phyloP scores from a whole-genome alignment of 2,888 invertebrate species.

The Crocallis elinguaria region DNA sequence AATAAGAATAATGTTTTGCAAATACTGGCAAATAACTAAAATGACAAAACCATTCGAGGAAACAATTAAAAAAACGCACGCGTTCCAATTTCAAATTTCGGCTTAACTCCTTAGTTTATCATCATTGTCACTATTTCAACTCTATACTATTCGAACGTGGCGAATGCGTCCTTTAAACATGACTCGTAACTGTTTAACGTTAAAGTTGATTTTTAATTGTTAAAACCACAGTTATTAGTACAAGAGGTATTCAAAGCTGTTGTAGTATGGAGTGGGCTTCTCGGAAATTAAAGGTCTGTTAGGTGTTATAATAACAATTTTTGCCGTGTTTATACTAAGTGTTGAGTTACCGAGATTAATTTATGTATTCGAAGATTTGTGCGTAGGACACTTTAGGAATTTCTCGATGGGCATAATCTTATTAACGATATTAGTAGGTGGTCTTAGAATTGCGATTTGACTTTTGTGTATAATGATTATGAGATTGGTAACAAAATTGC shows the following conservation, averaged over 20 bases:
- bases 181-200: background rate
- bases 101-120: conserved; percentile 66
- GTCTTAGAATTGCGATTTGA: conserved; percentile 37
- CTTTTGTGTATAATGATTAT: no score
- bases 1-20: conserved; percentile 2
- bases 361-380: conserved; percentile 70
- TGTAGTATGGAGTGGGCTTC: conserved; percentile 44
- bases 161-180: background rate
- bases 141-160: conserved; percentile 9
- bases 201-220: conserved; percentile 36
- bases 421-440: conserved; percentile 42
- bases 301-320: conserved; percentile 68
- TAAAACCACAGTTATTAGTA: conserved; percentile 34
- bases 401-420: conserved; percentile 49
- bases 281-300: conserved; percentile 37
- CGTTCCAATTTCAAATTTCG: conserved; percentile 75
- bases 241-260: conserved; percentile 56
- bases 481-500: no score
- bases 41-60: conserved; percentile 33
- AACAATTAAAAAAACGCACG: conserved; percentile 53
- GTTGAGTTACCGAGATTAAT: conserved; percentile 64
- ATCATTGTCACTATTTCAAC: conserved; percentile 53
- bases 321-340: conserved; percentile 68
- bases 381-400: conserved; percentile 63
- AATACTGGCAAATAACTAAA: conserved; percentile 34